Percentiles rank a stretch among this genome's conserved stretches.
Conservation (phyloP, 2,888 invertebrate species). For the Iphiclides podalirius region DNA sequence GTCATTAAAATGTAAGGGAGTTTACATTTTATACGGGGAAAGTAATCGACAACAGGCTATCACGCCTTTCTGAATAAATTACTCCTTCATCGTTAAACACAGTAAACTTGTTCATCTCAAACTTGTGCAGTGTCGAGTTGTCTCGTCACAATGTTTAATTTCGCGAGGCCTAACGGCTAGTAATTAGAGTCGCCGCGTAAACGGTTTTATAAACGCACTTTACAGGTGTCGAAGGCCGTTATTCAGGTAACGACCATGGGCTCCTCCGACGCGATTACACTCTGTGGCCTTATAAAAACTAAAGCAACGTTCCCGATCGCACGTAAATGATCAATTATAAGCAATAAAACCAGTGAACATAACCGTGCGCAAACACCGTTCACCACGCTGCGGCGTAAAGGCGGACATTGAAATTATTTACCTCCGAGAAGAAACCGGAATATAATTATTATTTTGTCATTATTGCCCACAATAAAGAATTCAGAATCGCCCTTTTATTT, state of each 20-base stretch:
- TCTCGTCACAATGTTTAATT: background rate
- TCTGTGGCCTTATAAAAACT: conserved; percentile 23
- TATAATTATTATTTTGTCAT: background rate
- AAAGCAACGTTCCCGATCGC: conserved; percentile 27
- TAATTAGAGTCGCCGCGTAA: conserved; percentile 6
- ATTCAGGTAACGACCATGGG: conserved; percentile 14
- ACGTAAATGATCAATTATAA: conserved; percentile 45
- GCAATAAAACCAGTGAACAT: conserved; percentile 45
- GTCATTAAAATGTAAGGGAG: too few relatives aligned
- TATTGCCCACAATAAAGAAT: too few relatives aligned
- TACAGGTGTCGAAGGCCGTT: conserved; percentile 20
- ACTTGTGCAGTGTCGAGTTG: too few relatives aligned
- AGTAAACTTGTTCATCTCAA: too few relatives aligned
- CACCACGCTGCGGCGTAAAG: conserved; percentile 3
- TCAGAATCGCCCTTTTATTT: too few relatives aligned
- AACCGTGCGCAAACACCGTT: conserved; percentile 30
- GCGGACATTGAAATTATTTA: conserved; percentile 1
- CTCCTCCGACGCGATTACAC: conserved; percentile 13
- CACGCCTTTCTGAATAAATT: too few relatives aligned
- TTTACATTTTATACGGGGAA: too few relatives aligned
- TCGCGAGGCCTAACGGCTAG: background rate
- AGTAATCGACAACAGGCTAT: too few relatives aligned
- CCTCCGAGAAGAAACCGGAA: too few relatives aligned
- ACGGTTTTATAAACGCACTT: conserved; percentile 12
- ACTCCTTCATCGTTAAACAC: too few relatives aligned